Percentiles rank a stretch among this genome's conserved stretches.
Conservation (phyloP, 2,113 vertebrate genomes). For the Lathamus discolor region DNA sequence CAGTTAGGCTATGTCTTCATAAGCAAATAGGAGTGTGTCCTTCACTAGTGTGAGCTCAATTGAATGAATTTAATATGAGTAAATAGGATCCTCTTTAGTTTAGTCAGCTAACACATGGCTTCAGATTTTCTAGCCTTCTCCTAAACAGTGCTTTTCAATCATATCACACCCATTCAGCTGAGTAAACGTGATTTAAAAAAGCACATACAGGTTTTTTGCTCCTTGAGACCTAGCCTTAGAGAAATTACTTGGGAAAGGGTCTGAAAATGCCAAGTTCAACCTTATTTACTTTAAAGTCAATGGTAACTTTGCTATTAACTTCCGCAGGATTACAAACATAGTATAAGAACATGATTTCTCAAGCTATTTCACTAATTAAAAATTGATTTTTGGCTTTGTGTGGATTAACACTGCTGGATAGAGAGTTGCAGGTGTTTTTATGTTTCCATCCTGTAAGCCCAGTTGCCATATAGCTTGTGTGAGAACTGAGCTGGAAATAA, state of each 20-base stretch:
- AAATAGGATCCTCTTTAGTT: neutral
- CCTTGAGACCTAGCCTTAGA: neutral
- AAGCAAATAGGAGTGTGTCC: neutral
- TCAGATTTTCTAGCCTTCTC: neutral
- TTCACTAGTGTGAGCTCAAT: neutral
- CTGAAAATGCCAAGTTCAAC: neutral
- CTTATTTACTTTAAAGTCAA: neutral
- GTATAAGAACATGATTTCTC: slow-evolving; percentile 17
- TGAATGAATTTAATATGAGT: neutral
- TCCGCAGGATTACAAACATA: neutral
- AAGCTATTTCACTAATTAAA: slow-evolving; percentile 61
- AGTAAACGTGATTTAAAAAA: neutral
- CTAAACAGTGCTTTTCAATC: neutral
- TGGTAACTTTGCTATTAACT: neutral
- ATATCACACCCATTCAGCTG: neutral
- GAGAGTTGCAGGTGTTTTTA: neutral
- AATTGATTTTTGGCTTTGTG: slow-evolving; percentile 61
- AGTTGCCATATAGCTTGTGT: neutral
- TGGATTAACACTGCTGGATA: slow-evolving; percentile 12
- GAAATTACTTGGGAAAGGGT: neutral
- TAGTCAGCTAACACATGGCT: neutral
- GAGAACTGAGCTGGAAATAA: neutral
- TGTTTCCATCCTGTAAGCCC: neutral
- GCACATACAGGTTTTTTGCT: neutral
- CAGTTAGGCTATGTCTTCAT: neutral